Evolutionary conservation across 2,797 vertebrate genomes (phyloP).

Genomic region (Cetoscarus ocellatus): DNA sequence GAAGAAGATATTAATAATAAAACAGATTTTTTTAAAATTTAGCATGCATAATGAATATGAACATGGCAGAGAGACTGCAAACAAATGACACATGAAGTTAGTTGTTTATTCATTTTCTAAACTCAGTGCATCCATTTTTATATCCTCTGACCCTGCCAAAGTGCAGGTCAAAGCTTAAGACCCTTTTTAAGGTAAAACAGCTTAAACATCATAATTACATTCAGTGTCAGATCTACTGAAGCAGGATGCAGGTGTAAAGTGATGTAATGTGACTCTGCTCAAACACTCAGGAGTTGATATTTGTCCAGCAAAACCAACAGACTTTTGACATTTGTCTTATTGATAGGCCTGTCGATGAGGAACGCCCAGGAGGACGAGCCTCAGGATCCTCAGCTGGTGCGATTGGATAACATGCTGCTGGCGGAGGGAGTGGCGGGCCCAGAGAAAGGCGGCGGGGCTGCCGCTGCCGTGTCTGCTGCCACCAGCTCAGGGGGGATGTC

Average conservation of each 20-base stretch:
- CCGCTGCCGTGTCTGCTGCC: constrained; percentile 90
- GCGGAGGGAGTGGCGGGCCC: constrained; percentile 94
- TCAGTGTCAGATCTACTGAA: no score
- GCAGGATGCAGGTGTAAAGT: neutral
- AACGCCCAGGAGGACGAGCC: constrained; percentile 93
- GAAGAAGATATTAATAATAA: no score
- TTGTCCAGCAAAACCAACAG: constrained; percentile 5
- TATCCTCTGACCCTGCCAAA: no score
- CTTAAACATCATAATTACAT: no score
- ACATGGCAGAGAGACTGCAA: no score
- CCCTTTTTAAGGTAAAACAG: no score
- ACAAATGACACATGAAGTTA: no score
- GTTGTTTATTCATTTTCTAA: no score
- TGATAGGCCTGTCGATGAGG: constrained; percentile 91
- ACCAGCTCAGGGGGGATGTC: constrained; percentile 93
- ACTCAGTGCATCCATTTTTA: no score
- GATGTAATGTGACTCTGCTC: neutral
- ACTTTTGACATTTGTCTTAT: constrained; percentile 13
- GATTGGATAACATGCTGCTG: constrained; percentile 95
- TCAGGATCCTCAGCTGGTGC: constrained; percentile 93
- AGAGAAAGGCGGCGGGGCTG: constrained; percentile 92
- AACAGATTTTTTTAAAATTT: no score
- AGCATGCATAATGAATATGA: no score
- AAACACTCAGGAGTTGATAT: constrained; percentile 1
- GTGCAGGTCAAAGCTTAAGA: no score